phyloP scores from a whole-genome alignment of 2,888 invertebrate species.

The Lasiommata megera region DNA sequence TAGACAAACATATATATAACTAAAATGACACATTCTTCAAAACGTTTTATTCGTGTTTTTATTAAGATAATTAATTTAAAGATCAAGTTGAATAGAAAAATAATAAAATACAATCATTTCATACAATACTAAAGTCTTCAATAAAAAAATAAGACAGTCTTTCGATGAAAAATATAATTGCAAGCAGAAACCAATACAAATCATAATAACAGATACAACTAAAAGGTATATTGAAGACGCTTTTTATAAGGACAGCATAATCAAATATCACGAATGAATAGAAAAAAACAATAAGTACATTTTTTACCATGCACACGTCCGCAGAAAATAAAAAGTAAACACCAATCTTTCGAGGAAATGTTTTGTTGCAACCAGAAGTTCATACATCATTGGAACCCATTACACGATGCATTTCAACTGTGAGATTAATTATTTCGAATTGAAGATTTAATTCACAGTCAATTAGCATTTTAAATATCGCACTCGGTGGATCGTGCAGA shows the following conservation, averaged over 20 bases:
- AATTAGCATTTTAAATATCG: slow-evolving; percentile 48
- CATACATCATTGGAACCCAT: slow-evolving; percentile 1
- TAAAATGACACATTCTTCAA: too few species aligned
- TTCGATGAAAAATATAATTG: background rate
- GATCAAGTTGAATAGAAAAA: background rate
- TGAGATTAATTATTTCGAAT: slow-evolving; percentile 24
- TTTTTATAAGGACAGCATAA: background rate
- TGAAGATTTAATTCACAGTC: slow-evolving; percentile 43
- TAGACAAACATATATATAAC: too few species aligned
- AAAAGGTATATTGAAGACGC: background rate
- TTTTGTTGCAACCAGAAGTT: background rate
- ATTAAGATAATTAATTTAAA: too few species aligned
- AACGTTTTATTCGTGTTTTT: too few species aligned
- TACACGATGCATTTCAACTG: slow-evolving; percentile 2
- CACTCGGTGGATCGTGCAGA: slow-evolving; percentile 35
- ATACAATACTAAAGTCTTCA: background rate
- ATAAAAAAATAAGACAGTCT: background rate
- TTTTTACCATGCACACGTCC: background rate
- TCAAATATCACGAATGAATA: background rate
- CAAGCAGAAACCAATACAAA: background rate
- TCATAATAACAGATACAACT: background rate
- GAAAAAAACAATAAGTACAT: background rate
- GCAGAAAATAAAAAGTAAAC: background rate
- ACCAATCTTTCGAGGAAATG: background rate
- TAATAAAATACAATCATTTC: background rate